Evolutionary conservation across 2,888 invertebrate species (phyloP).

Genomic region (Tricholauxania praeusta): DNA sequence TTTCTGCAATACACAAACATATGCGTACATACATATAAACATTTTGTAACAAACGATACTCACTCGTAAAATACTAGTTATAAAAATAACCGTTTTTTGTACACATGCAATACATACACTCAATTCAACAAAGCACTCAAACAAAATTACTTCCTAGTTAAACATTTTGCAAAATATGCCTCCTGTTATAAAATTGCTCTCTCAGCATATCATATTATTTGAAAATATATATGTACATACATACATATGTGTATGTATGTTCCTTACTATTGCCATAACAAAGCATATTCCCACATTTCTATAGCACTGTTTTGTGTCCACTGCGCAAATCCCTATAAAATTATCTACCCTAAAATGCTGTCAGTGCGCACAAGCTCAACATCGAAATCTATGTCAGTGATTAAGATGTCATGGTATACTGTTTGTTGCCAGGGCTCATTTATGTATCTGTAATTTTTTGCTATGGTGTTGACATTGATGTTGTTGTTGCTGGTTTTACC

Average conservation of each 20-base stretch:
- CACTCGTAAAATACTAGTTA: no score
- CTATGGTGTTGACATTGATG: neutral
- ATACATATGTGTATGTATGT: neutral
- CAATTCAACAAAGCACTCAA: neutral
- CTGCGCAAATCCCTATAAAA: conserved; percentile 66
- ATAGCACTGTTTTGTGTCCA: conserved; percentile 50
- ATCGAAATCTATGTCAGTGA: conserved; percentile 21
- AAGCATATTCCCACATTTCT: neutral
- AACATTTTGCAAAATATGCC: no score
- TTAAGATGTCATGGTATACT: conserved; percentile 13
- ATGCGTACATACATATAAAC: no score
- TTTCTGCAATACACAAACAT: no score
- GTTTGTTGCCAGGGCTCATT: neutral
- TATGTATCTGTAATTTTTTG: neutral
- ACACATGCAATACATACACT: neutral
- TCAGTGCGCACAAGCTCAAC: conserved; percentile 64
- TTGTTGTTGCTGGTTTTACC: neutral
- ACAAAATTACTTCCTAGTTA: no score
- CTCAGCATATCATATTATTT: no score
- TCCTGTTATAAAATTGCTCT: no score
- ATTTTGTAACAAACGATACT: no score
- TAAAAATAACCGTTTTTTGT: no score
- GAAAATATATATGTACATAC: neutral
- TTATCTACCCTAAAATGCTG: conserved; percentile 66
- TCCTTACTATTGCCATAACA: no score